Percentiles rank a stretch among this genome's conserved stretches.
Evolutionary conservation across 1,140 invertebrate species (phyloP).

Genomic region (Brachionus paranguensis): DNA sequence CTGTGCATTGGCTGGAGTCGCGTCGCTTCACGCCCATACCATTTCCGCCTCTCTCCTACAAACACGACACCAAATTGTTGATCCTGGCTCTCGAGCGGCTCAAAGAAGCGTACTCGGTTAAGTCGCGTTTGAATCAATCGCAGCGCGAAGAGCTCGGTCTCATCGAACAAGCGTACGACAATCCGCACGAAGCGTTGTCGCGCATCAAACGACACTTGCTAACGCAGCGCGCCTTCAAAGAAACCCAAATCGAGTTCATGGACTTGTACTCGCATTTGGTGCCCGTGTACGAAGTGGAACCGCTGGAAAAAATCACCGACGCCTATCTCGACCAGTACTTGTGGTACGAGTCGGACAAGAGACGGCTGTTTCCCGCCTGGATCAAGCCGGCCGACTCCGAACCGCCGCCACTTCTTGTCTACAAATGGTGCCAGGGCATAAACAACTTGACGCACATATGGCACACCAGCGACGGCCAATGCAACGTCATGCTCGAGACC

Average conservation of each 20-base stretch:
- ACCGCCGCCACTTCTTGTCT: constrained; percentile 90
- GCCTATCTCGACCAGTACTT: constrained; percentile 99
- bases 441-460: constrained; percentile 97
- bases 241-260: constrained; percentile 99
- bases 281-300: constrained; percentile 97
- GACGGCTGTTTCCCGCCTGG: constrained; percentile 93
- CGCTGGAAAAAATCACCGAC: constrained; percentile 97
- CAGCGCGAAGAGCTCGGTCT: constrained; percentile 95
- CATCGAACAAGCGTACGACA: constrained; percentile 99
- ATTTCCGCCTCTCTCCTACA: constrained; percentile 96
- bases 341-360: constrained; percentile 99
- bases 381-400: constrained; percentile 97
- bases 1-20: constrained; percentile 97
- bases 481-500: constrained; percentile 94
- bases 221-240: constrained; percentile 95
- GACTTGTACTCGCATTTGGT: constrained; percentile 97
- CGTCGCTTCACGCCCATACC: constrained; percentile 95
- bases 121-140: constrained; percentile 94
- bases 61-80: constrained; percentile 96
- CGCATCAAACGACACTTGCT: constrained; percentile 97
- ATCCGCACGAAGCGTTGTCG: constrained; percentile 96
- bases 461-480: constrained; percentile 96
- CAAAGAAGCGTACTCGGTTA: constrained; percentile 98
- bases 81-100: constrained; percentile 91
- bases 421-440: constrained; percentile 99